Percentiles rank a stretch among this genome's conserved stretches.
Conservation (phyloP, 2,113 vertebrate species). For the Ursus arctos region DNA sequence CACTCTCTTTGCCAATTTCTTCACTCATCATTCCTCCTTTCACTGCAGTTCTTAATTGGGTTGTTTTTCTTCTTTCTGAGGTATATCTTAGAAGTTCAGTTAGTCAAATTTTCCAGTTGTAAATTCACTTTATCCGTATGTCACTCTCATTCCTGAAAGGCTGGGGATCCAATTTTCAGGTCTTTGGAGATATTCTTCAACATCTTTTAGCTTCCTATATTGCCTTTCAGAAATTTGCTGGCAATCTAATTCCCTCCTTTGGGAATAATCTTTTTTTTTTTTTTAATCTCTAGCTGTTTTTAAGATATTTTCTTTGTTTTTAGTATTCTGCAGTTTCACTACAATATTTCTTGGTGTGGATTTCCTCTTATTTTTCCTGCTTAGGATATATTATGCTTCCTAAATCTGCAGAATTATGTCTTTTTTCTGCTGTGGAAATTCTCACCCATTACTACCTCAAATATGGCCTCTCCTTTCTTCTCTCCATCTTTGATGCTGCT, state of each 20-base stretch:
- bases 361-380: neutral
- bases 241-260: neutral
- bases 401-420: neutral
- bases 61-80: conserved; percentile 39
- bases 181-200: neutral
- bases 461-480: neutral
- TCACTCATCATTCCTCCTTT: neutral
- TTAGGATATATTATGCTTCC: neutral
- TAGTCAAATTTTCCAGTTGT: neutral
- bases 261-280: neutral
- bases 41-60: neutral
- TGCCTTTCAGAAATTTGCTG: conserved; percentile 1
- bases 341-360: neutral
- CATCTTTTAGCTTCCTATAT: neutral
- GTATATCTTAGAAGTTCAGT: neutral
- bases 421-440: conserved; percentile 10
- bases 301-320: conserved; percentile 18
- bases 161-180: neutral
- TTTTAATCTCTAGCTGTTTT: neutral
- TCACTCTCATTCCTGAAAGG: neutral
- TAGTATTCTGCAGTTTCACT: neutral
- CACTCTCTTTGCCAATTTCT: neutral
- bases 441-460: neutral
- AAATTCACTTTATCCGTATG: neutral
- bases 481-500: neutral